phyloP scores from a whole-genome alignment of 2,888 invertebrate genomes.

The Drosophila yooni region DNA sequence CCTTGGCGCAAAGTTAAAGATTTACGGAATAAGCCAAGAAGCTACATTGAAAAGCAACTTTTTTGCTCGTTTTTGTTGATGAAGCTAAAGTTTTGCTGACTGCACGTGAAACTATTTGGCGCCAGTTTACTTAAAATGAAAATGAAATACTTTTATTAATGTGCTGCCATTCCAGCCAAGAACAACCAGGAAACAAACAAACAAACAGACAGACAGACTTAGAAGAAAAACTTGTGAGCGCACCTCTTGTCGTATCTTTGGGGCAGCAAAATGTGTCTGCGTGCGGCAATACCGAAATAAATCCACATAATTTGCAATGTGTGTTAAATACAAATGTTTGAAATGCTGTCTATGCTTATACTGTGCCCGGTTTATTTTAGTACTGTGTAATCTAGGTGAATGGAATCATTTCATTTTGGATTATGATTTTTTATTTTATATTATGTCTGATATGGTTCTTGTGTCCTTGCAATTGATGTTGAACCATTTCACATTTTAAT shows the following conservation, averaged over 20 bases:
- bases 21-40: slow-evolving; percentile 26
- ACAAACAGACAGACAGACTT: slow-evolving; percentile 4
- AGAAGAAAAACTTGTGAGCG: slow-evolving; percentile 8
- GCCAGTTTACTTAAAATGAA: slow-evolving; percentile 57
- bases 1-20: slow-evolving; percentile 35
- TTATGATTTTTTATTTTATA: background rate
- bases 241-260: slow-evolving; percentile 19
- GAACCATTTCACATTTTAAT: background rate
- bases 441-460: background rate
- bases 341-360: slow-evolving; percentile 51
- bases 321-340: slow-evolving; percentile 38
- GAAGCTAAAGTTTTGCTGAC: slow-evolving; percentile 55
- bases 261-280: slow-evolving; percentile 22
- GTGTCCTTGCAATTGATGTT: background rate
- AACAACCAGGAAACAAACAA: slow-evolving; percentile 3
- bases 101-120: slow-evolving; percentile 63
- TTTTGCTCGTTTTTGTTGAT: slow-evolving; percentile 50
- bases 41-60: slow-evolving; percentile 53
- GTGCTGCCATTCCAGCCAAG: slow-evolving; percentile 33
- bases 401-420: background rate
- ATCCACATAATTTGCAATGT: slow-evolving; percentile 70
- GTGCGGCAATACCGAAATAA: slow-evolving; percentile 39
- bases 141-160: slow-evolving; percentile 69
- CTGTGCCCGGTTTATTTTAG: background rate
- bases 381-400: slow-evolving; percentile 18